Evolutionary conservation across 2,797 vertebrate genomes (phyloP), one percentile per base, ranked within the genome.

Genomic region (Xerus rutilus): DNA sequence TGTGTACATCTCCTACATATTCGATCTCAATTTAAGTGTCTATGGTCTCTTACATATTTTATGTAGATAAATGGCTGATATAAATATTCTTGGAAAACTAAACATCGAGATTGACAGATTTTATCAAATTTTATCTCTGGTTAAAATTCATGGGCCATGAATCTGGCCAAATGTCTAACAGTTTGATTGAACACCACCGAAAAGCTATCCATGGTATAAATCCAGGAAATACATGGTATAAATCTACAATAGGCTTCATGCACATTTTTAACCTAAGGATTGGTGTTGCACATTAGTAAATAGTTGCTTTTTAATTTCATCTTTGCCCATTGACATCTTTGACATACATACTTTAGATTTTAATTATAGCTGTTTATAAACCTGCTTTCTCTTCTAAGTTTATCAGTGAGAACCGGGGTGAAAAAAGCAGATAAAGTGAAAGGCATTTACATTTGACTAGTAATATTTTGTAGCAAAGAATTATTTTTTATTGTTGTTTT

Each of bases 61-160:
- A 96, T 74, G 52, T 79, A 91, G 93, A 97, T 85, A 89, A 94
- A 96, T 86, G 83, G n/a, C 70, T 67, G 93, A 79, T 79, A 94
- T 93, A 93, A 96, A 95, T 96, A 95, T 88, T 93, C 84, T 92
- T 69, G 28, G 74, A 92, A 96, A 96, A 89, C 83, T 79, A 94
- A 92, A 89, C 89, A 86, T 95, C n/a, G 86, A 93, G 89, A 76
- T 82, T 86, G 96, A 97, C 92, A 96, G 95, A 83, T 96, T 95
- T 96, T 95, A 96, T 95, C 93, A 97, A 95, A 94, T 97, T 97
- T 92, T 95, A 88, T 93, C 49, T 96, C 94, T 72, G 64, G 91
- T 93, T 96, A 97, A 97, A 96, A 97, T 97, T 97, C 96, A 96
- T 95, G 93, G 91, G 78, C 88, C 82, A 83, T 94, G 88, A 97